These are phyloP conservation scores for Ictalurus furcatus DNA, from an alignment of 2,113 vertebrate species.

Conservation along the genomic window DNA sequence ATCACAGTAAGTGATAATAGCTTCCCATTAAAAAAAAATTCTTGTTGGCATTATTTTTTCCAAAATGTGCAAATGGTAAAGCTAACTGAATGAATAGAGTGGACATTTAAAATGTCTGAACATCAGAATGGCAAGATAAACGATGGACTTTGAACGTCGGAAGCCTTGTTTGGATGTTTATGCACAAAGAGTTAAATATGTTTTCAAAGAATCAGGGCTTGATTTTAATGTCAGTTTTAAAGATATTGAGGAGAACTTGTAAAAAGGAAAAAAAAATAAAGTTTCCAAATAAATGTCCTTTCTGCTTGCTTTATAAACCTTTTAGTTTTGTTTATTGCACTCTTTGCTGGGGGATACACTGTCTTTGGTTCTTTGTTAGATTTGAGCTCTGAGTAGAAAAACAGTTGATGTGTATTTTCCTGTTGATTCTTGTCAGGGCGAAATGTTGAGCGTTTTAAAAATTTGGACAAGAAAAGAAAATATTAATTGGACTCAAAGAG, in stretches of 20 bases:
- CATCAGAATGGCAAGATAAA: conserved; percentile 60
- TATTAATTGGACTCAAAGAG: conserved; percentile 62
- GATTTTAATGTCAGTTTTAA: conserved; percentile 65
- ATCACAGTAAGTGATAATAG: conserved; percentile 46
- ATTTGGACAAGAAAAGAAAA: conserved; percentile 61
- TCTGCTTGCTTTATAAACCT: conserved; percentile 72
- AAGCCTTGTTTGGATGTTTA: conserved; percentile 35
- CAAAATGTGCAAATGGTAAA: conserved; percentile 53
- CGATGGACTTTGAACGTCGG: conserved; percentile 52
- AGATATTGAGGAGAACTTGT: conserved; percentile 60
- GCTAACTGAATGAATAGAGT: conserved; percentile 35
- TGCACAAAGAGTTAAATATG: conserved; percentile 54
- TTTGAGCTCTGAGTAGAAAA: conserved; percentile 58
- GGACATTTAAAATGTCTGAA: conserved; percentile 53
- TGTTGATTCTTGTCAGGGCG: conserved; percentile 55
- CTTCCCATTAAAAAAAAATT: conserved; percentile 39
- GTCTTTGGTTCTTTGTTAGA: conserved; percentile 49
- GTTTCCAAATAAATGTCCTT: conserved; percentile 76
- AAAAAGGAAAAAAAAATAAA: conserved; percentile 74
- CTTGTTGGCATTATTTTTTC: conserved; percentile 14
- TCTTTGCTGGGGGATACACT: conserved; percentile 65
- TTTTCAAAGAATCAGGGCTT: conserved; percentile 65
- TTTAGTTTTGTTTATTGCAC: conserved; percentile 61
- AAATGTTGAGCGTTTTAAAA: conserved; percentile 65
- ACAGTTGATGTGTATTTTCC: conserved; percentile 64